Evolutionary conservation across 2,113 vertebrate species (phyloP), one percentile per base, ranked within the genome.

Genomic region (Lepus europaeus): DNA sequence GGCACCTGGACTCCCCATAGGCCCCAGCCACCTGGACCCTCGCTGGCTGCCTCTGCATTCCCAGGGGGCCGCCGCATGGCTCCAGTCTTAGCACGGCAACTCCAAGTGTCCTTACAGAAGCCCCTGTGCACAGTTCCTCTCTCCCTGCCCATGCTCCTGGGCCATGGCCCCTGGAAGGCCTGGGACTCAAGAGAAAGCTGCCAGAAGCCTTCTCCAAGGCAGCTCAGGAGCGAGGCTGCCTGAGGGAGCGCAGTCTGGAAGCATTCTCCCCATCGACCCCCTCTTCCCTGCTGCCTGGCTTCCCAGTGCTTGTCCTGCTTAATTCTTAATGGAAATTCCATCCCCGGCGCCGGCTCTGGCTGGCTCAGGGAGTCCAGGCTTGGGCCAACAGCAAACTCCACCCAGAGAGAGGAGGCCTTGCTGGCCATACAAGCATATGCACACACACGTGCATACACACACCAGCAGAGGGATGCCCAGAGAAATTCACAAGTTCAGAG

Each of bases 321-420:
- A 97, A 97, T 97, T 97, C 89, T 97, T 97, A 97, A 97, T 97
- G 96, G 97, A 97, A 97, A 97, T 97, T 97, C 97, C 97, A 97
- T 97, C 97, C 86, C 77, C 20, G 3, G 49, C n/a, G 19, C 92
- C 33, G 66, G 94, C 92, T 39, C 70, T 94, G 36, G 92, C 91
- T 97, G 96, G 94, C 96, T 97, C 89, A 76, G n/a, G 29, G 86
- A 92, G 29, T 85, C 91, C 76, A 87, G 86, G 70, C 86, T 72
- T 80, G 49, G 39, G 93, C 97, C 97, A 97, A 93, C 39, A 92
- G 76, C 79, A 92, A 89, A 88, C 93, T 92, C 92, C 95, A 93
- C 84, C 90, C 93, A 70, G 68, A 87, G 25, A 96, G 53, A 93
- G 85, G 53, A 84, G 73, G 94, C 19, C 80, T 85, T 36, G 33